Evolutionary conservation across 2,888 invertebrate species (phyloP).

Genomic region (Mesochorus sp.): DNA sequence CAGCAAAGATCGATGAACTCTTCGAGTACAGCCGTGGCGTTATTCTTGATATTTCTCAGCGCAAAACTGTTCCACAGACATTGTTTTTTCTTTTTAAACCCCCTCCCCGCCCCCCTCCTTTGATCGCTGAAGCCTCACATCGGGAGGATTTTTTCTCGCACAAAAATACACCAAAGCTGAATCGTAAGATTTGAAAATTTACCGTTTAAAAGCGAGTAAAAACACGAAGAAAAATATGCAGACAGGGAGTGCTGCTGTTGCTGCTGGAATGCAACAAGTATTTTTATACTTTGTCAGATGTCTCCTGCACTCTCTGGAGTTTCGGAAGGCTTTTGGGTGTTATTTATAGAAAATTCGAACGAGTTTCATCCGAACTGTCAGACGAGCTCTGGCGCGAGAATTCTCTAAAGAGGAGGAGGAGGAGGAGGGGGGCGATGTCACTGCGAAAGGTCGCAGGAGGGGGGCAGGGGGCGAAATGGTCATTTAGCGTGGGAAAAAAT

Average conservation of each 20-base stretch:
- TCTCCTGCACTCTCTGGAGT: slow-evolving; percentile 37
- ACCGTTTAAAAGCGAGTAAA: background rate
- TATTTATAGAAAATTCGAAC: slow-evolving; percentile 72
- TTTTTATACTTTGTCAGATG: slow-evolving; percentile 50
- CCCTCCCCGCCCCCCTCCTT: background rate
- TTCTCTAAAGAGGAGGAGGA: background rate
- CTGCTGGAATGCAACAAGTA: slow-evolving; percentile 50
- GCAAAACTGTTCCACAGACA: no score
- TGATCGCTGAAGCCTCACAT: slow-evolving; percentile 23
- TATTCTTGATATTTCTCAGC: background rate
- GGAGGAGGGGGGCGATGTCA: background rate
- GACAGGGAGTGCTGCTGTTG: background rate
- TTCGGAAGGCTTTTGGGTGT: no score
- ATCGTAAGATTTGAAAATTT: slow-evolving; percentile 22
- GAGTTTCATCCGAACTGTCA: slow-evolving; percentile 61
- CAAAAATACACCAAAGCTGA: background rate
- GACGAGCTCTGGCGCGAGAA: slow-evolving; percentile 11
- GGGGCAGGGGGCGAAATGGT: slow-evolving; percentile 16
- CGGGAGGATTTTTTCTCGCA: background rate
- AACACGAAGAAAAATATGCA: slow-evolving; percentile 3
- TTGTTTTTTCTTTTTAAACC: background rate
- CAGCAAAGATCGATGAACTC: background rate
- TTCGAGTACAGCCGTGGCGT: background rate
- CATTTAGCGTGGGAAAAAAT: slow-evolving; percentile 12
- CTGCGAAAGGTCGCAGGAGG: slow-evolving; percentile 11